phyloP scores from a whole-genome alignment of 2,113 vertebrate genomes.

The Charadrius vociferus region DNA sequence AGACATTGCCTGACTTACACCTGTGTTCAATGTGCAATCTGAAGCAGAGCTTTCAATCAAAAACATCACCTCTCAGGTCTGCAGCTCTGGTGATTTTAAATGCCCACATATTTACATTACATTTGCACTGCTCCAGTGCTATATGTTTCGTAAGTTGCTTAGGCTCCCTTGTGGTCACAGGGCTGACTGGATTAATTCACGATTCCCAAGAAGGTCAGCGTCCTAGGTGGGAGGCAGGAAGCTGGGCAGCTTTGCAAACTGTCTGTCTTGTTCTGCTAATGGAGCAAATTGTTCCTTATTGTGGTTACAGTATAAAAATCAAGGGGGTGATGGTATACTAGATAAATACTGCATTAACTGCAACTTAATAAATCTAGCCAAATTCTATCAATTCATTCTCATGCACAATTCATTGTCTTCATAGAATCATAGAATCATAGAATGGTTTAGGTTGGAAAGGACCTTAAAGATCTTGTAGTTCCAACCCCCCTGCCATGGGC shows the following conservation, averaged over 20 bases:
- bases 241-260: neutral
- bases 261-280: neutral
- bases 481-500: no score
- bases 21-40: neutral
- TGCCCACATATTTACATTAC: neutral
- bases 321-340: neutral
- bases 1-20: neutral
- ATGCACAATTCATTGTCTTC: neutral
- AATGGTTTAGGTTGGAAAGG: no score
- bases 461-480: no score
- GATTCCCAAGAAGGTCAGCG: neutral
- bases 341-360: neutral
- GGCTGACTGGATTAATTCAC: neutral
- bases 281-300: neutral
- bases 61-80: neutral
- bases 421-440: no score
- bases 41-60: neutral
- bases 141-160: neutral
- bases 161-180: neutral
- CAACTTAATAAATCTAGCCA: neutral
- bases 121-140: neutral
- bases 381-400: neutral
- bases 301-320: neutral
- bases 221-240: neutral
- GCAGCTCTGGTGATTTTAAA: neutral